These are phyloP conservation scores for Drosophila peninsularis DNA, from an alignment of 2,888 invertebrate species.

Conservation along the genomic window DNA sequence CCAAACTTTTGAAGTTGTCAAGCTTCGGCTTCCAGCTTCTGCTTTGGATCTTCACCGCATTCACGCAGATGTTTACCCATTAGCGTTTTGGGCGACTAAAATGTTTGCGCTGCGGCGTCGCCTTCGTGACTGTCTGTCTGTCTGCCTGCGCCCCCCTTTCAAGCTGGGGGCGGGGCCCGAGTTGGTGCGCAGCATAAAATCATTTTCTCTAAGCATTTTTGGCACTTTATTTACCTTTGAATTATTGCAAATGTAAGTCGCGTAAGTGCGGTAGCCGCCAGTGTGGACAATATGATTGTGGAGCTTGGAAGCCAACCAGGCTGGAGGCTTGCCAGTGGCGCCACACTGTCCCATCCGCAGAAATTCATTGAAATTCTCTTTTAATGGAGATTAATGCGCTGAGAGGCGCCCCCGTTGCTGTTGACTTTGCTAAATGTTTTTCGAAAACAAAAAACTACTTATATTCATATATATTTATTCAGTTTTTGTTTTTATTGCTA, in stretches of 20 bases:
- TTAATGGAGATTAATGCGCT: conserved; percentile 82
- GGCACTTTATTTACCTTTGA: conserved; percentile 71
- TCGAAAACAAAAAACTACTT: conserved; percentile 34
- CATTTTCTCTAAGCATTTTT: conserved; percentile 65
- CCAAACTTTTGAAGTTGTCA: conserved; percentile 6
- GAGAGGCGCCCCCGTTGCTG: conserved; percentile 50
- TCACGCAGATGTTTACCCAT: conserved; percentile 79
- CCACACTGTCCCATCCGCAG: conserved; percentile 54
- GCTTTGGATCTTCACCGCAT: conserved; percentile 64
- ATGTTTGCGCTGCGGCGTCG: conserved; percentile 68
- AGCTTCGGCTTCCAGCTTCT: conserved; percentile 30
- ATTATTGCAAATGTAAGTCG: conserved; percentile 75
- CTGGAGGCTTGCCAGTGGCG: conserved; percentile 36
- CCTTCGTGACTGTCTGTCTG: conserved; percentile 20
- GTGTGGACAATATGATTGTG: conserved; percentile 30
- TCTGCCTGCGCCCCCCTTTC: too few species aligned
- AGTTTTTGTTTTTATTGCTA: conserved; percentile 21
- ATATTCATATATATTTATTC: conserved; percentile 38
- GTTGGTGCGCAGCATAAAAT: conserved; percentile 47
- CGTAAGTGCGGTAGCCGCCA: conserved; percentile 68
- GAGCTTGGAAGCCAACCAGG: conserved; percentile 9
- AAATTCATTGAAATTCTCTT: conserved; percentile 82
- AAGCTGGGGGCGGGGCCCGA: background rate
- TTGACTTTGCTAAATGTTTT: conserved; percentile 80
- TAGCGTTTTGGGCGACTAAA: conserved; percentile 78